These are phyloP conservation scores for Pelagia noctiluca DNA, from an alignment of 30 jellyfish, hydroid and myxozoan genomes.

Conservation along the genomic window DNA sequence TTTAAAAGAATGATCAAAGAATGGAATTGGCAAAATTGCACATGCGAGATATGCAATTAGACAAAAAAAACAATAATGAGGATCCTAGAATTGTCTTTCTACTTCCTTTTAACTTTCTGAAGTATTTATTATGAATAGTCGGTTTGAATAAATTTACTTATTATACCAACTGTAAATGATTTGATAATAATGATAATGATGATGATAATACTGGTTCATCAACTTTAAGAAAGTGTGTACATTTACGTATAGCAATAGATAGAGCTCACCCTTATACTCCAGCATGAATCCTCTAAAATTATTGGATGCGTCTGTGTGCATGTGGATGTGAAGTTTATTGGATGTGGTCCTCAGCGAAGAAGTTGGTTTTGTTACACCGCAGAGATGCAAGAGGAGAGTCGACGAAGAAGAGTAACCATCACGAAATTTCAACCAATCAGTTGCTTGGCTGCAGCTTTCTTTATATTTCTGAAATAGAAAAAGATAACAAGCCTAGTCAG, in stretches of 20 bases:
- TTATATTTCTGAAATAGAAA: conserved; percentile 39
- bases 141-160: too few species aligned
- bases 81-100: too few species aligned
- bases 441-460: conserved; percentile 67
- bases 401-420: conserved; percentile 77
- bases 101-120: too few species aligned
- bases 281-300: conserved; percentile 83
- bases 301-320: conserved; percentile 76
- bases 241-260: background rate
- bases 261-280: conserved; percentile 72
- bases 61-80: too few species aligned
- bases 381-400: conserved; percentile 48
- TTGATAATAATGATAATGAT: too few species aligned
- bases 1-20: too few species aligned
- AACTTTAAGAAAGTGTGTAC: background rate
- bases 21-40: too few species aligned
- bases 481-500: too few species aligned
- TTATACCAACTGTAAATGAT: too few species aligned
- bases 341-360: conserved; percentile 40
- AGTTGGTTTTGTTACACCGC: conserved; percentile 62
- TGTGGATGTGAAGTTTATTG: conserved; percentile 62
- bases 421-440: conserved; percentile 71
- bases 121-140: too few species aligned
- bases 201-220: too few species aligned
- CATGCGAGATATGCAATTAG: too few species aligned